Base-by-base conservation (phyloP, 2,113 vertebrate genomes). In the Bombycilla garrulus region DNA sequence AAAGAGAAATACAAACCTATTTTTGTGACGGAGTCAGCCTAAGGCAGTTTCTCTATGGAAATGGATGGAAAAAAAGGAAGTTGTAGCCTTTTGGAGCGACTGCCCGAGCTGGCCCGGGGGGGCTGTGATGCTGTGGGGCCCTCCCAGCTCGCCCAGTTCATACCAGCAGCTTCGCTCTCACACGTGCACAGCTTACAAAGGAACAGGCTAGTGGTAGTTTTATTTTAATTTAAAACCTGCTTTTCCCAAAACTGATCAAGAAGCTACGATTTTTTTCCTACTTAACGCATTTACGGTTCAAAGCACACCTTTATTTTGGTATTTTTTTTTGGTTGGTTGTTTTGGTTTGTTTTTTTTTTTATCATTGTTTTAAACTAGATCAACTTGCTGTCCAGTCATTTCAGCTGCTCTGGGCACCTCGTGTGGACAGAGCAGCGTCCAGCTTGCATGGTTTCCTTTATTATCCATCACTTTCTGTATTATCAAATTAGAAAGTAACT, bases 21-120 rank as follows among this genome's bases (percentile, higher is more conserved):
- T 99, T 99, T 99, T 99, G 98, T 99, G 99, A 98, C 96, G 98
- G 98, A 98, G 98, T 97, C 95, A 98, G 98, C 98, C 98, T 96
- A 98, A 98, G 98, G 98, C 98, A 97, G 98, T 98, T 97, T 97
- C 93, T 98, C 98, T 98, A 95, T 95, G 98, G 96, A 98, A 97
- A 53, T 17, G 90, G 97, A 98, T 95, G 96, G 93, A n/a, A 96
- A 94, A 36, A 66, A 19, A 88, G 72, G 18, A 62, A 96, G 97
- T 7, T 58, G 29, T 93, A 64, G 89, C 57, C 76, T 72, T 95
- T 89, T 69, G 95, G 97, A 92, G 96, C 95, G 93, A 87, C 97
- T 97, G 98, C 98, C 93, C 12, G 98, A 86, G 96, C 97, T 94
- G 97, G 98, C 98, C 98, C 95, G 23, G 69, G 66, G 57, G 76